A percentile compares a stretch with the other conserved stretches of the same genome.
Evolutionary conservation across 1,140 invertebrate species (phyloP).

Genomic region (Drosophila sechellia): DNA sequence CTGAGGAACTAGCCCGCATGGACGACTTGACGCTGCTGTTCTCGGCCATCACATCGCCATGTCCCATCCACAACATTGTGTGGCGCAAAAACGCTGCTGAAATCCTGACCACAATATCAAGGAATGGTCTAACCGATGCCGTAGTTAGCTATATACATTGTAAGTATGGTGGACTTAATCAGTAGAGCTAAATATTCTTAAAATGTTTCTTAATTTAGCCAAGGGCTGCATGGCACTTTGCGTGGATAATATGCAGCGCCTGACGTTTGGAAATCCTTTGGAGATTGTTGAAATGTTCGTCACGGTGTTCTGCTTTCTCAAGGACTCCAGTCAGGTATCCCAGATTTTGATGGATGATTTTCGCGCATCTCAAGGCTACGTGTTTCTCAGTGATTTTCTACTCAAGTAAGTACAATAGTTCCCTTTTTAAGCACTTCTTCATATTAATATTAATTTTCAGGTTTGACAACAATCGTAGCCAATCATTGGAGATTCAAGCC

Average conservation of each 20-base stretch:
- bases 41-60: constrained; percentile 97
- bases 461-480: constrained; percentile 90
- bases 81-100: constrained; percentile 97
- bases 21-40: constrained; percentile 98
- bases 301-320: constrained; percentile 98
- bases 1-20: constrained; percentile 97
- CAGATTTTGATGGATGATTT: constrained; percentile 98
- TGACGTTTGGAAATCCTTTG: constrained; percentile 95
- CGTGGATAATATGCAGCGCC: constrained; percentile 98
- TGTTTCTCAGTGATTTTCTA: constrained; percentile 97
- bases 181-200: too few species aligned
- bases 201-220: constrained; percentile 86
- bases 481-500: constrained; percentile 92
- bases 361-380: constrained; percentile 96
- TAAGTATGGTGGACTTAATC: constrained; percentile 85
- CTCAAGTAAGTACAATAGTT: constrained; percentile 90
- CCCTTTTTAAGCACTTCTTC: background rate
- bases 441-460: constrained; percentile 81
- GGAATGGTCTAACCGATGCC: constrained; percentile 95
- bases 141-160: constrained; percentile 99
- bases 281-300: constrained; percentile 99
- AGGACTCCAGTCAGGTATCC: constrained; percentile 98
- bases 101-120: constrained; percentile 97
- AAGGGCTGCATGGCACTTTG: constrained; percentile 97
- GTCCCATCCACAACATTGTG: constrained; percentile 95